Base-by-base conservation (phyloP, 2,113 vertebrate species). In the Tor tambroides region DNA sequence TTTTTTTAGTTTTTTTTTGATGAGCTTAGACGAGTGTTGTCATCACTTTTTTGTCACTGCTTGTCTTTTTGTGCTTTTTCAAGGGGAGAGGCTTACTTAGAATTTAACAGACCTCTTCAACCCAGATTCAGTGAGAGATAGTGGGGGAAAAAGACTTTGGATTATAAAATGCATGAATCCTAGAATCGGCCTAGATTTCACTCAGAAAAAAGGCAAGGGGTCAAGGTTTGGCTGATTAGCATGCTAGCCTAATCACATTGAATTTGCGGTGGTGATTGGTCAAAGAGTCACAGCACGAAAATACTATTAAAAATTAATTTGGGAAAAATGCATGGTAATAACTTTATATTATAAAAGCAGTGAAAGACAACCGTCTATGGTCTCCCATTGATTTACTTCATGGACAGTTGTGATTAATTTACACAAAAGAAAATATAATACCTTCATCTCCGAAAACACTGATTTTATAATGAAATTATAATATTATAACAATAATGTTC, bases 1-100 rank as follows among this genome's bases (percentile, higher is more conserved):
- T 59, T 6, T 15, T 49, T 43, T 43, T 43, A 8, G n/a, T n/a
- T 43, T 49, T 4, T 49, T 32, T 88, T 71, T 80, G 11, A 89
- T 88, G 85, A 90, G 91, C 65, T 83, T 61, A 67, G 90, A 80
- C 26, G 87, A 15, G 63, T 74, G 76, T 61, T 79, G 77, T 80
- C 78, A 61, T 61, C 54, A 80, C 21, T 41, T 38, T 80, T 80
- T 38, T 80, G 21, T 80, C 11, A 2, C 76, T 23, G 23, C 21
- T 54, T 38, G n/a, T n/a, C n/a, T 78, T 78, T 54, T 49, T 49
- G 49, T 51, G 49, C 49, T 51, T 51, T 51, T 51, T 51, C 63
- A 67, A 67, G 30, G 28, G 28, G 28, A 67, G 32, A 32, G 28
- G 28, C 65, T 35, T 77, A 49, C 74, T 76, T 26, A 26, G 35